Base-by-base conservation (phyloP, 2,113 vertebrate species). In the Odocoileus virginianus region DNA sequence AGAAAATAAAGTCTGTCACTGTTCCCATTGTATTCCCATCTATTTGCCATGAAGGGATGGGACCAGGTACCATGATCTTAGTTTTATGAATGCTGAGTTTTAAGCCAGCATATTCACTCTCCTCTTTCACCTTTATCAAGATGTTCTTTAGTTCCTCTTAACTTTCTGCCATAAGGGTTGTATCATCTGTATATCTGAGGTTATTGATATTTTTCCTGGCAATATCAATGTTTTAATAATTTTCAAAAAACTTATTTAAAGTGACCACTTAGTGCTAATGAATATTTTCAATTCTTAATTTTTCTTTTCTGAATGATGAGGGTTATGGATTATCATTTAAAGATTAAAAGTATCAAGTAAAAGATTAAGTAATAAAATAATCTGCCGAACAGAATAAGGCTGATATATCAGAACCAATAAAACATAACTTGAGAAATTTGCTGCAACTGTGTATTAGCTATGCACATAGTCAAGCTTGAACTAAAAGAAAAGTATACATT, bases 171-270 rank as follows among this genome's bases (percentile, higher is more conserved):
- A 40, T 71, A 71, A 71, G 67, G 67, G 19, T 40, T n/a, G n/a
- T 71, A 71, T 71, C n/a, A 71, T 23, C n/a, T 71, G 21, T 40
- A 71, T 71, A 40, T 23, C 67, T 71, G 67, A 71, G n/a, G 67
- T 71, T 71, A 71, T 40, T 40, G 67, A 40, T 23, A 71, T 40
- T 71, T 71, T 21, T 40, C 19, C 67, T 40, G 67, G 19, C n/a
- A 67, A 74, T 60, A 79, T 7, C 11, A 57, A 30, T 19, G 25
- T 88, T 91, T 91, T 87, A 5, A 94, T 40, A 91, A 52, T 78
- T 89, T 82, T 14, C 50, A 87, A 23, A 92, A 96, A 74, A 83
- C 57, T 83, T 96, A 15, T 47, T 94, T 92, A 60, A 93, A 92
- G 3, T 45, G 55, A 81, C 12, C 85, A 86, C 28, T 84, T 57